Percentiles rank a stretch among this genome's conserved stretches.
These are phyloP conservation scores for Xiphydria camelus DNA, from an alignment of 2,888 invertebrate genomes.

Conservation along the genomic window DNA sequence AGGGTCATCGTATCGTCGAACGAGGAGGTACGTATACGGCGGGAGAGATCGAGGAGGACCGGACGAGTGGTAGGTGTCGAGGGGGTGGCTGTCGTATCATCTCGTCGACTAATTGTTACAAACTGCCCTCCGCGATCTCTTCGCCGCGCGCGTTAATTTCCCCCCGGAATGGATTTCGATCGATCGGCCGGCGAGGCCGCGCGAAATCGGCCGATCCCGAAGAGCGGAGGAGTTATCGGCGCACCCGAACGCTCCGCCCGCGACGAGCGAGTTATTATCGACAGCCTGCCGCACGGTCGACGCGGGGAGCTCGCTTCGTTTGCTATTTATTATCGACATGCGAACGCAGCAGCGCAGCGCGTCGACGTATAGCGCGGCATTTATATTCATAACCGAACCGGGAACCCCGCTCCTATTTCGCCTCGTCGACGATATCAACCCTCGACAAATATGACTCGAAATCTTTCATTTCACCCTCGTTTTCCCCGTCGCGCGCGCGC, in stretches of 20 bases:
- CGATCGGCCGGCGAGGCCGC: not conserved
- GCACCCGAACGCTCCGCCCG: no score
- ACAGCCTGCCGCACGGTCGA: not conserved
- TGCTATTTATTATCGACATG: slow-evolving; percentile 1
- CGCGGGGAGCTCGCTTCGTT: not conserved
- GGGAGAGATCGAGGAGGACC: not conserved
- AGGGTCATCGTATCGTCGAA: slow-evolving; percentile 1
- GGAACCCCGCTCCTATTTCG: slow-evolving; percentile 18
- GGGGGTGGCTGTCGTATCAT: slow-evolving; percentile 25
- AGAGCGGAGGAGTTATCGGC: not conserved
- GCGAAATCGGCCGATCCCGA: not conserved
- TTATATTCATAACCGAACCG: slow-evolving; percentile 40
- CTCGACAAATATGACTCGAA: slow-evolving; percentile 34
- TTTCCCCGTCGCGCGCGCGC: slow-evolving; percentile 7
- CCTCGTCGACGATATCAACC: slow-evolving; percentile 37
- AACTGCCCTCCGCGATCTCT: slow-evolving; percentile 28
- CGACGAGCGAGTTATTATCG: slow-evolving; percentile 2
- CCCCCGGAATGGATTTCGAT: not conserved
- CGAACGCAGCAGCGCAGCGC: not conserved
- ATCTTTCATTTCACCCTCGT: slow-evolving; percentile 32
- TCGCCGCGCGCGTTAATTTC: not conserved
- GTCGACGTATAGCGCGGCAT: slow-evolving; percentile 19
- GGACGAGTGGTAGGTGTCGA: not conserved
- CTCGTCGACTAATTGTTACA: slow-evolving; percentile 37
- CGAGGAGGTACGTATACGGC: slow-evolving; percentile 2